phyloP scores from a whole-genome alignment of 2,888 invertebrate species.

The Lepidocyrtoides sp. region DNA sequence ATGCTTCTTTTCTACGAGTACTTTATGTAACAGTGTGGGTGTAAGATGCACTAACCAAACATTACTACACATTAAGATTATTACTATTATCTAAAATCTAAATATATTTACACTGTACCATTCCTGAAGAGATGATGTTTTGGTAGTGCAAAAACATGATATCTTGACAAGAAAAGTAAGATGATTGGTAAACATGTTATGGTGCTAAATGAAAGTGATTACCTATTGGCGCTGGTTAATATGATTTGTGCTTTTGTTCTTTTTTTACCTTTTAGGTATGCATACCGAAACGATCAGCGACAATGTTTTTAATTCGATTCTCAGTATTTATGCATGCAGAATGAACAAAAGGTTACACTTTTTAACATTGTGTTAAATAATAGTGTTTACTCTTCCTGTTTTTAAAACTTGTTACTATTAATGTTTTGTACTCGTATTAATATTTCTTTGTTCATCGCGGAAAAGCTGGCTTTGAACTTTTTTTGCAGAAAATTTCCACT shows the following conservation, averaged over 20 bases:
- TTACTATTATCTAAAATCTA: no score
- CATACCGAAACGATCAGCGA: not conserved
- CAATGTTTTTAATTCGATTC: not conserved
- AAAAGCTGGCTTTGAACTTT: no score
- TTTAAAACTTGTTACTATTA: no score
- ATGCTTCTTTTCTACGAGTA: not conserved
- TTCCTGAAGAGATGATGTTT: conserved; percentile 14
- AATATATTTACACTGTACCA: no score
- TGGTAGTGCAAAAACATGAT: not conserved
- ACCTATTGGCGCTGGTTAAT: conserved; percentile 18
- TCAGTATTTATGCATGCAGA: not conserved
- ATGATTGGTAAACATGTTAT: not conserved
- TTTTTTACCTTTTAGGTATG: not conserved
- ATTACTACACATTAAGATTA: no score
- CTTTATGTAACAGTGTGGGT: no score
- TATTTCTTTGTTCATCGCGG: no score
- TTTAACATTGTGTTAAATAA: no score
- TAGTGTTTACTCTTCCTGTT: no score
- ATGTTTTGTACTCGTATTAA: no score
- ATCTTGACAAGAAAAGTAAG: conserved; percentile 6
- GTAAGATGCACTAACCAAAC: no score
- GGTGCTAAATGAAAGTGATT: conserved; percentile 32
- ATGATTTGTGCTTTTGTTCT: not conserved
- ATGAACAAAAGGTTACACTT: not conserved
- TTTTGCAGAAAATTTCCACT: no score